phyloP scores from a whole-genome alignment of 1,140 invertebrate genomes.

The Zaprionus davidi region DNA sequence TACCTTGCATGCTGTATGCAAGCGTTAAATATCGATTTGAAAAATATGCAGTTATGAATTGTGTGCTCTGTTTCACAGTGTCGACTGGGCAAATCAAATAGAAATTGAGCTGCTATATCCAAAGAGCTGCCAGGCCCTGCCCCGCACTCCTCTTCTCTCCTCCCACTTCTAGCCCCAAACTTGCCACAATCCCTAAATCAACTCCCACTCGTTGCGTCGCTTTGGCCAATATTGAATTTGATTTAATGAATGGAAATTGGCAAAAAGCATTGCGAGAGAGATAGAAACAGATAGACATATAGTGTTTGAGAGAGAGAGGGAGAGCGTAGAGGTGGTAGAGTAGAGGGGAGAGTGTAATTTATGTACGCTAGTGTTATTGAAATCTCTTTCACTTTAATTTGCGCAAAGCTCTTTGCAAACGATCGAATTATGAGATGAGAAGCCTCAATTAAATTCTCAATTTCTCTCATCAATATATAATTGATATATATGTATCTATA shows the following conservation, averaged over 20 bases:
- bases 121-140: background rate
- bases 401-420: too few species aligned
- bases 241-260: slow-evolving; percentile 81
- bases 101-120: slow-evolving; percentile 52
- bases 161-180: background rate
- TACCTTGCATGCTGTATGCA: slow-evolving; percentile 44
- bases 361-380: slow-evolving; percentile 20
- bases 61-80: slow-evolving; percentile 34
- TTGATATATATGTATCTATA: background rate
- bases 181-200: slow-evolving; percentile 43
- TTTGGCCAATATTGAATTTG: slow-evolving; percentile 82
- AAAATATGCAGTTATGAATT: slow-evolving; percentile 80
- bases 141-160: background rate
- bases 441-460: slow-evolving; percentile 2
- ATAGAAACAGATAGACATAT: slow-evolving; percentile 1
- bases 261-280: slow-evolving; percentile 50
- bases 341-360: slow-evolving; percentile 30
- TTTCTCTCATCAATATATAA: background rate
- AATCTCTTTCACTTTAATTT: slow-evolving; percentile 39
- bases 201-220: slow-evolving; percentile 55
- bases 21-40: slow-evolving; percentile 78
- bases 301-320: slow-evolving; percentile 11
- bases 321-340: too few species aligned
- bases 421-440: slow-evolving; percentile 5
- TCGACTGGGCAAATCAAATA: slow-evolving; percentile 68